These are phyloP conservation scores for Atractosteus spatula DNA, from an alignment of 2,113 vertebrate genomes.

Conservation along the genomic window DNA sequence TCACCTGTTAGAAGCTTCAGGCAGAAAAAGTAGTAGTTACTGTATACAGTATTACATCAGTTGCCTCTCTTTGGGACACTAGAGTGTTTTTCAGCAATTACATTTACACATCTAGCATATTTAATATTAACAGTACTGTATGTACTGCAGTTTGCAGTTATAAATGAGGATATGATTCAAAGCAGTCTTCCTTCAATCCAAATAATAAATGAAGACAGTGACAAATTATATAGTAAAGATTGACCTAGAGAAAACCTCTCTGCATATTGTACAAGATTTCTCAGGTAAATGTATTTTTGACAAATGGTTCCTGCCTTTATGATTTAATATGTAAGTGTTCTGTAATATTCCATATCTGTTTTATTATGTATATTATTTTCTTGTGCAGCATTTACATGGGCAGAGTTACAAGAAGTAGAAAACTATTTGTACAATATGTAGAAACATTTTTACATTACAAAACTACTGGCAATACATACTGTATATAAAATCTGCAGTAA, in stretches of 20 bases:
- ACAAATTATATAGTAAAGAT: conserved; percentile 3
- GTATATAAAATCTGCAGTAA: no score
- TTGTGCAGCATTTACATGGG: neutral
- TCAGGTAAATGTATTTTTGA: conserved; percentile 10
- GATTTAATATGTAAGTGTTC: conserved; percentile 4
- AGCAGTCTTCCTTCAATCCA: neutral
- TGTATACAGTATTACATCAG: no score
- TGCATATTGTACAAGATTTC: neutral
- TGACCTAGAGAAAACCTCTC: conserved; percentile 10
- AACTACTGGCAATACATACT: no score
- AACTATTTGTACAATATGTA: no score
- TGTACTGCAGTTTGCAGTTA: neutral
- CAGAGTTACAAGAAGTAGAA: neutral
- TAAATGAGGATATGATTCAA: neutral
- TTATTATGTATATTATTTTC: neutral
- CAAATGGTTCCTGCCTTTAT: conserved; percentile 1
- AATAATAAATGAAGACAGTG: conserved; percentile 4
- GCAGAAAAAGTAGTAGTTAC: no score
- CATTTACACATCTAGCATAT: neutral
- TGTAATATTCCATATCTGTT: neutral
- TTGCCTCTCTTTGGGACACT: no score
- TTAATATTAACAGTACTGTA: no score
- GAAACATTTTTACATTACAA: no score
- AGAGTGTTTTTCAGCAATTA: neutral
- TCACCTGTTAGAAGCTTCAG: no score